Percentiles rank a stretch among this genome's conserved stretches.
Conservation (phyloP, 2,888 invertebrate species). For the Prosopocoilus inquinatus region DNA sequence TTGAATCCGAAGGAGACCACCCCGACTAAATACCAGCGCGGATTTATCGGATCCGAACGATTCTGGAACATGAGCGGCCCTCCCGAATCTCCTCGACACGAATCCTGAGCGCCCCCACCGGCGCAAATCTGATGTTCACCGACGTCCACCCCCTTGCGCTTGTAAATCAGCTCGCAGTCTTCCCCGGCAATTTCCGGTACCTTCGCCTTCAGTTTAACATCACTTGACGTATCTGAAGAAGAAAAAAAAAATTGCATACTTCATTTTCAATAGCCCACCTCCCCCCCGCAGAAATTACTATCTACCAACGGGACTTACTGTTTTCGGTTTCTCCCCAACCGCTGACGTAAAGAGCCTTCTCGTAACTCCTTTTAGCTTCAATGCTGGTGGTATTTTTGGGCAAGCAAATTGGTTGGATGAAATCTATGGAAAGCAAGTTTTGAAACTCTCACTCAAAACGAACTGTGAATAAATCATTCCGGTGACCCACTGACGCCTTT, state of each 20-base stretch:
- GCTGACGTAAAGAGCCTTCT: slow-evolving; percentile 46
- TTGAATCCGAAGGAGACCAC: slow-evolving; percentile 67
- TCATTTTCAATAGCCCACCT: background rate
- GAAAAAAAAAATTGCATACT: background rate
- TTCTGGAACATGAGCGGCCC: slow-evolving; percentile 67
- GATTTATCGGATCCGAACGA: slow-evolving; percentile 45
- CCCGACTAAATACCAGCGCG: slow-evolving; percentile 60
- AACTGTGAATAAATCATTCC: no score
- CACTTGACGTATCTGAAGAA: slow-evolving; percentile 43
- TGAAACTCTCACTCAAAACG: no score
- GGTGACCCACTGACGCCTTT: no score
- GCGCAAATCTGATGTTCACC: slow-evolving; percentile 65
- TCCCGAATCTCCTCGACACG: slow-evolving; percentile 75
- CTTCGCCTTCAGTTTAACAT: slow-evolving; percentile 61
- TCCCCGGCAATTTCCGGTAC: slow-evolving; percentile 50
- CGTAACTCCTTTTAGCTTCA: slow-evolving; percentile 32
- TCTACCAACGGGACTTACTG: slow-evolving; percentile 39
- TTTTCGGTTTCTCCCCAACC: slow-evolving; percentile 64
- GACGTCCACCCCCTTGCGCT: slow-evolving; percentile 50
- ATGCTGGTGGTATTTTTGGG: slow-evolving; percentile 43
- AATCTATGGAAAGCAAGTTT: slow-evolving; percentile 48
- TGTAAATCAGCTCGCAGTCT: slow-evolving; percentile 55
- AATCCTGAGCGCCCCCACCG: slow-evolving; percentile 66
- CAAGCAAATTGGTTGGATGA: slow-evolving; percentile 61
- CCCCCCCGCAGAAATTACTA: background rate